Evolutionary conservation across 2,888 invertebrate genomes (phyloP), one percentile per base, ranked within the genome.

Genomic region (Yponomeuta cagnagella): DNA sequence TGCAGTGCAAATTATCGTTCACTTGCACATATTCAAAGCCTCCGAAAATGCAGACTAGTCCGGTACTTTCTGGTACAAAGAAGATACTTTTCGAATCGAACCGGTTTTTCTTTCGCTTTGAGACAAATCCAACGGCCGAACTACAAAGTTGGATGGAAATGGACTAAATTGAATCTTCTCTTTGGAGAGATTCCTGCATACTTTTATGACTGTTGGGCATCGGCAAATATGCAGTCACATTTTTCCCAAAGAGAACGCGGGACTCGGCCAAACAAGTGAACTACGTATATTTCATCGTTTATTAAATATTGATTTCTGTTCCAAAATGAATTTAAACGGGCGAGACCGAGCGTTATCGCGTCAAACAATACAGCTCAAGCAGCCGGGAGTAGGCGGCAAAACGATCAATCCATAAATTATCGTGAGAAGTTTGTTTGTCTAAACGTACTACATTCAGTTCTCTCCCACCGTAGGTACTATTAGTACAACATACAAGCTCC

Each of bases 371-470:
- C 12, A 12, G 52, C 43, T 43, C 43, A 43, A 43, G 8, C 43
- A 43, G 43, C 43, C 43, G 12, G 52, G 63, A 33, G 70, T 63
- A 63, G 70, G 63, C 70, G 63, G 70, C 52, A 63, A 70, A 63
- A 30, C 70, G 63, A 70, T 70, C 70, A 70, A 63, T 70, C 70
- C 70, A 63, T 63, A 23, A 37, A 77, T 70, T 74, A 83, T 84
- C 84, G 75, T 71, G 72, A 73, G 73, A 76, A 79, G 79, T 80
- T 79, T 80, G 81, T 82, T 81, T 80, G 73, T 74, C 72, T 74
- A 72, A 79, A 78, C 79, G 76, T 75, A 79, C 76, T 76, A 77
- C 48, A 80, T 73, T 74, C 43, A 43, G 43, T 43, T 71, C 79
- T 79, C 81, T 82, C 78, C 75, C 75, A 76, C 73, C 74, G 73